Conservation (phyloP, 2,888 invertebrate genomes). For the Prosopocoilus inquinatus region DNA sequence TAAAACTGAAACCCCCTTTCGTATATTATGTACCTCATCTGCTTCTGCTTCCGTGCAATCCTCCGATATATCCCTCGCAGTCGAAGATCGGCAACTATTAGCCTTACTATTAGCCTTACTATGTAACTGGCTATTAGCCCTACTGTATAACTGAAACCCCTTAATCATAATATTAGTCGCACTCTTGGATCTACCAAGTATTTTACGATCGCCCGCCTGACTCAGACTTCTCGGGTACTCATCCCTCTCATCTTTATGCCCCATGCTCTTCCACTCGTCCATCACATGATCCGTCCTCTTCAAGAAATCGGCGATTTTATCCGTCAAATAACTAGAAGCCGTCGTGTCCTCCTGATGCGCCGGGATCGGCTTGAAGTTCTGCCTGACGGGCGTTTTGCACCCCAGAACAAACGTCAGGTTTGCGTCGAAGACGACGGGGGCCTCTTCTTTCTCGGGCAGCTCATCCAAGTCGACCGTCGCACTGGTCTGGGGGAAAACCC, state of each 20-base stretch:
- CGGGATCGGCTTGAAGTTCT: slow-evolving; percentile 68
- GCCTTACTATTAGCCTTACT: slow-evolving; percentile 62
- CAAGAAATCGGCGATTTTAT: slow-evolving; percentile 77
- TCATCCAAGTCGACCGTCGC: slow-evolving; percentile 56
- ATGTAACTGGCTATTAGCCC: slow-evolving; percentile 64
- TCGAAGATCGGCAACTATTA: slow-evolving; percentile 50
- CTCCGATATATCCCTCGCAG: slow-evolving; percentile 56
- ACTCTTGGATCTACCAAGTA: slow-evolving; percentile 65
- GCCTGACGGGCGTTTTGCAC: slow-evolving; percentile 65
- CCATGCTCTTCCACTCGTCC: slow-evolving; percentile 79
- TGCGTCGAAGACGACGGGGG: slow-evolving; percentile 79
- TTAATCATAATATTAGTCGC: slow-evolving; percentile 82
- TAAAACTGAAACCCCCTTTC: neutral
- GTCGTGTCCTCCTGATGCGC: slow-evolving; percentile 76
- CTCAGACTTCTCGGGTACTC: slow-evolving; percentile 24
- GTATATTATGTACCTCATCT: slow-evolving; percentile 63
- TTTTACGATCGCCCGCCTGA: slow-evolving; percentile 14
- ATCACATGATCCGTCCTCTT: slow-evolving; percentile 83
- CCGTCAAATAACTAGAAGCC: slow-evolving; percentile 71
- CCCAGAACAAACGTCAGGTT: slow-evolving; percentile 78
- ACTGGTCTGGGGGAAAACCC: slow-evolving; percentile 61
- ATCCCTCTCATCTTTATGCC: slow-evolving; percentile 59
- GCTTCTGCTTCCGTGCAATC: slow-evolving; percentile 60
- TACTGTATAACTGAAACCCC: slow-evolving; percentile 70
- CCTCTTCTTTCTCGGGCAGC: slow-evolving; percentile 64